These are phyloP conservation scores for Himalopsyche kuldschensis DNA, from an alignment of 2,888 invertebrate species.

Conservation along the genomic window DNA sequence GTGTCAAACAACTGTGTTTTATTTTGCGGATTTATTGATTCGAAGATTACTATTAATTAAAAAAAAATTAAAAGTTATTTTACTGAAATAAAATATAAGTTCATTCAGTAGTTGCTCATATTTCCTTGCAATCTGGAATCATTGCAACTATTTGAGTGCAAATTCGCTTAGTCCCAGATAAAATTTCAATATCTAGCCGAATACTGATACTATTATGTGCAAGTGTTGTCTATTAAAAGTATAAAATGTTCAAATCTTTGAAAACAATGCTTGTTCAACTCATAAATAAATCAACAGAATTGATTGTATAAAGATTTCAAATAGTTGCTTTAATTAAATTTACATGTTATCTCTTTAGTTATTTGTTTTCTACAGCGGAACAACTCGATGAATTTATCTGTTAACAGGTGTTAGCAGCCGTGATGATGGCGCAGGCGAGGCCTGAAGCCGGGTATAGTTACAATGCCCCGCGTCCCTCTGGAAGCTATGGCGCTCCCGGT, in stretches of 20 bases:
- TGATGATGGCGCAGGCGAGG: constrained; percentile 45
- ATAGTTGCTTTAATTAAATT: neutral
- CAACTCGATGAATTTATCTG: neutral
- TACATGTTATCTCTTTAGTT: neutral
- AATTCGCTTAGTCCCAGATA: neutral
- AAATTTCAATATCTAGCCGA: neutral
- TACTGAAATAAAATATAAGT: neutral
- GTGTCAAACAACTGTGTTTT: neutral
- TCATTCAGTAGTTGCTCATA: neutral
- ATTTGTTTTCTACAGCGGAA: neutral
- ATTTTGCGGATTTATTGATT: neutral
- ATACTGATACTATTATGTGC: neutral
- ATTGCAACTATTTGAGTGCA: neutral
- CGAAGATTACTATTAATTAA: neutral
- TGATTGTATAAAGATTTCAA: neutral
- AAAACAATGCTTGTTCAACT: neutral
- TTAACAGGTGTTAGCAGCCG: constrained; percentile 40
- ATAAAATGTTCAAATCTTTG: neutral
- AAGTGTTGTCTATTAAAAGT: neutral
- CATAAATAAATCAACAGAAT: neutral
- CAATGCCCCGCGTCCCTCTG: constrained; percentile 46
- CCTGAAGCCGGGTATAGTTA: constrained; percentile 51
- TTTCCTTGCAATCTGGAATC: neutral
- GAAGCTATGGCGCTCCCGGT: constrained; percentile 49
- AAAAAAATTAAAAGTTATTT: neutral